Conservation (phyloP, 1,140 invertebrate genomes). For the Acromyrmex heyeri region DNA sequence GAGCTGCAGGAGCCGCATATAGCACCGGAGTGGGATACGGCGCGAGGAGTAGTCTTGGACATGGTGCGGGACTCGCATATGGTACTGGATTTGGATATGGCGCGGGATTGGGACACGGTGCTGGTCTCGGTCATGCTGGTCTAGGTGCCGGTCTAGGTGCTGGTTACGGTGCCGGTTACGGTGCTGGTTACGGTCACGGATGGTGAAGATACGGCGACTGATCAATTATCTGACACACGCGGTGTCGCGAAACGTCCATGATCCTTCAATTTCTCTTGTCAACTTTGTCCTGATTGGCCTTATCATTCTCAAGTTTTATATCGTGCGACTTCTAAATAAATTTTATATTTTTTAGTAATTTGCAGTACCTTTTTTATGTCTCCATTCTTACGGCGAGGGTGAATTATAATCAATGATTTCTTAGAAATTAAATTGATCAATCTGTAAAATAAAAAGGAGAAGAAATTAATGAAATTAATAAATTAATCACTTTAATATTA, state of each 20-base stretch:
- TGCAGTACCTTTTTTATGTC: background rate
- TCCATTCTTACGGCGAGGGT: background rate
- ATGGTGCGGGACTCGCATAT: conserved; percentile 29
- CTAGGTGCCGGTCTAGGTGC: conserved; percentile 13
- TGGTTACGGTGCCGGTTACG: conserved; percentile 29
- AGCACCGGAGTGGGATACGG: conserved; percentile 37
- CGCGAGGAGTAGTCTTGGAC: conserved; percentile 50
- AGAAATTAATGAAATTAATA: background rate
- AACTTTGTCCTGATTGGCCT: background rate
- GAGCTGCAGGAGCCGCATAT: background rate
- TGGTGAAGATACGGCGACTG: conserved; percentile 37
- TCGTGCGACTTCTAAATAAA: conserved; percentile 63
- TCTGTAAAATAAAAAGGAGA: background rate
- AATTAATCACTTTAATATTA: no score
- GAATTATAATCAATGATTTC: background rate
- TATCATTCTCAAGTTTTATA: background rate
- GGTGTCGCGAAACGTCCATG: background rate
- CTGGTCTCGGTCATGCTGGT: conserved; percentile 27
- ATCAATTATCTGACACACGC: background rate
- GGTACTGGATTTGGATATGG: conserved; percentile 47
- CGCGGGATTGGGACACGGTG: conserved; percentile 14
- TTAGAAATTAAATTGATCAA: background rate
- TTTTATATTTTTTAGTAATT: conserved; percentile 60
- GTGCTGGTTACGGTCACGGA: conserved; percentile 22
- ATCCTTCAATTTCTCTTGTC: background rate